Evolutionary conservation across 1,140 invertebrate genomes (phyloP).

Genomic region (Drosophila arawakana): DNA sequence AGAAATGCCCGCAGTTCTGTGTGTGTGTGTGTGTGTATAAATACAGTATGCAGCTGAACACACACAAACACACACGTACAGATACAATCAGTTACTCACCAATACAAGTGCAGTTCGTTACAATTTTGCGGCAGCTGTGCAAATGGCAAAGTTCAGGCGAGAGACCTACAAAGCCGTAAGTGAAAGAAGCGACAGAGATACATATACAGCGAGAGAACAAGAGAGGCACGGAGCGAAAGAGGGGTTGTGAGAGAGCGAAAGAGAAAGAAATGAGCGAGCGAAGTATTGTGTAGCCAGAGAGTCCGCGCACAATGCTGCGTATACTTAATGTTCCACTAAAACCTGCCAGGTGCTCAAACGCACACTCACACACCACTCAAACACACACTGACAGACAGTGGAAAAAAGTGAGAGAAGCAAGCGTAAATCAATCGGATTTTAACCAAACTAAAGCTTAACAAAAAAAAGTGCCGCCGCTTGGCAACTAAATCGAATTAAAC

Average conservation of each 20-base stretch:
- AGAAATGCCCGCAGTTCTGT: constrained; percentile 30
- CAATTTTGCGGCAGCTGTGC: constrained; percentile 50
- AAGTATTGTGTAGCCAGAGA: constrained; percentile 25
- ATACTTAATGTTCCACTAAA: constrained; percentile 44
- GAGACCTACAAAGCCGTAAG: constrained; percentile 39
- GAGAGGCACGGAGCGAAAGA: neutral
- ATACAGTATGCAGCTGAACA: constrained; percentile 28
- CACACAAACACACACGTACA: constrained; percentile 6
- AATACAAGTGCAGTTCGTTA: constrained; percentile 31
- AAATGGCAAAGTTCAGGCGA: constrained; percentile 52
- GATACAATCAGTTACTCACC: constrained; percentile 14
- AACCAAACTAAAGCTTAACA: constrained; percentile 9
- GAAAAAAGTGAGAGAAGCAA: constrained; percentile 3
- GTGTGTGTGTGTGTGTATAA: constrained; percentile 18
- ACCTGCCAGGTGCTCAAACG: constrained; percentile 45
- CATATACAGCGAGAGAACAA: neutral
- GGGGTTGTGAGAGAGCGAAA: neutral
- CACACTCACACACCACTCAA: constrained; percentile 3
- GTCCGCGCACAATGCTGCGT: constrained; percentile 46
- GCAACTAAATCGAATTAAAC: constrained; percentile 21
- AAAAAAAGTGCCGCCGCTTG: constrained; percentile 9
- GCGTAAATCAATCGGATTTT: constrained; percentile 48
- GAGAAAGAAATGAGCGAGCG: constrained; percentile 10
- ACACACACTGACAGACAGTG: constrained; percentile 13
- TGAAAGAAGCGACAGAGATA: neutral